A percentile compares a stretch with the other conserved stretches of the same genome.
Conservation (phyloP, 2,797 vertebrate species). For the Cheirogaleus major region DNA sequence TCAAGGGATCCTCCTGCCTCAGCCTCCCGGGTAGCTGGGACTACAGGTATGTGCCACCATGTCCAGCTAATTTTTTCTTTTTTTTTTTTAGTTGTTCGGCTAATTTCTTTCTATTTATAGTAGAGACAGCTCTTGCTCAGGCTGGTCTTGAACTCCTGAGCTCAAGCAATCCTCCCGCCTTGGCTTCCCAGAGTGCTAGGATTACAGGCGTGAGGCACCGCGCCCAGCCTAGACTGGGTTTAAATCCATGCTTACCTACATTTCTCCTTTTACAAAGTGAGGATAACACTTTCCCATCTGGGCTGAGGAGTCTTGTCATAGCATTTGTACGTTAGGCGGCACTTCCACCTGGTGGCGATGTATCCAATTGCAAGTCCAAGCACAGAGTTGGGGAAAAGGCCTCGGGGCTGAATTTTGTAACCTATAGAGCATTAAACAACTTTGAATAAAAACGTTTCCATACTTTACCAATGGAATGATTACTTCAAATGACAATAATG, state of each 20-base stretch:
- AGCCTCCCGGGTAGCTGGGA: too few relatives aligned
- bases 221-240: neutral
- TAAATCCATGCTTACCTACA: neutral
- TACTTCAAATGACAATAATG: neutral
- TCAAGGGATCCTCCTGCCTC: too few relatives aligned
- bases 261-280: neutral
- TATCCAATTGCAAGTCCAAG: neutral
- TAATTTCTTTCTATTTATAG: too few relatives aligned
- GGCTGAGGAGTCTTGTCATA: accelerated
- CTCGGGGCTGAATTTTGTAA: neutral
- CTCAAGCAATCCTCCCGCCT: too few relatives aligned
- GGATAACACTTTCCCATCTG: neutral
- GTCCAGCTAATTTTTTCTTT: too few relatives aligned
- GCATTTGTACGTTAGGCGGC: neutral
- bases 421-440: neutral
- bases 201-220: too few relatives aligned
- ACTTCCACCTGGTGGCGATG: neutral
- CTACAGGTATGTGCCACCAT: too few relatives aligned
- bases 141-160: too few relatives aligned
- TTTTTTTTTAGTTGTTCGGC: too few relatives aligned
- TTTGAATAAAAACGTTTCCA: neutral
- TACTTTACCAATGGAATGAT: neutral
- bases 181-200: too few relatives aligned
- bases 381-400: accelerated
- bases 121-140: too few relatives aligned